A percentile compares a stretch with the other conserved stretches of the same genome.
These are phyloP conservation scores for Eidolon dupreanum DNA, from an alignment of 2,797 vertebrate genomes.

Conservation along the genomic window DNA sequence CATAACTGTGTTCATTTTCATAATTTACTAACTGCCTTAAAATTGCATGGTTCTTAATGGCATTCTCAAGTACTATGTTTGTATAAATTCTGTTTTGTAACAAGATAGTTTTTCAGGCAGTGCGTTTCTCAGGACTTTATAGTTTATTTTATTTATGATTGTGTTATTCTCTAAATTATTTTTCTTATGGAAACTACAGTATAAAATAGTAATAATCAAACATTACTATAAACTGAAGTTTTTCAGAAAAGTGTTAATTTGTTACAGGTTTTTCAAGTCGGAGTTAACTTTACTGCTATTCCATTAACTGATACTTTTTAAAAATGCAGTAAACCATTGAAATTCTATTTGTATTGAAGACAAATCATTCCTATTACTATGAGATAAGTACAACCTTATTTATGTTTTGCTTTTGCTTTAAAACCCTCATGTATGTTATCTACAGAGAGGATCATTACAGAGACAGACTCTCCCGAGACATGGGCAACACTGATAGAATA, in stretches of 20 bases:
- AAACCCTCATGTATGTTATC: constrained; percentile 78
- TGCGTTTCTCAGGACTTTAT: constrained; percentile 73
- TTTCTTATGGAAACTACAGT: constrained; percentile 56
- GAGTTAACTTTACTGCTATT: constrained; percentile 55
- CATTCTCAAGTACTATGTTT: constrained; percentile 48
- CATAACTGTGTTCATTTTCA: constrained; percentile 51
- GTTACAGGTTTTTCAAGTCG: constrained; percentile 50
- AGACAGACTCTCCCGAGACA: constrained; percentile 77
- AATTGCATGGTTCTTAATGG: constrained; percentile 71
- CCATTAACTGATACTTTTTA: not conserved
- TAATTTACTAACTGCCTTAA: constrained; percentile 68
- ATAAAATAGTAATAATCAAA: constrained; percentile 54
- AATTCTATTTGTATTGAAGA: constrained; percentile 67
- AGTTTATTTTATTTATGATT: constrained; percentile 43
- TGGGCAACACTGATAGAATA: constrained; percentile 78
- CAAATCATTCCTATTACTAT: constrained; percentile 67
- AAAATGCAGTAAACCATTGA: constrained; percentile 45
- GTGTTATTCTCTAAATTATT: constrained; percentile 64
- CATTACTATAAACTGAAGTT: constrained; percentile 32
- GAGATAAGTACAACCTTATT: constrained; percentile 64
- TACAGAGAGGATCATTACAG: constrained; percentile 80
- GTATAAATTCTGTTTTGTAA: constrained; percentile 63
- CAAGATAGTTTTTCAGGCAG: constrained; percentile 73
- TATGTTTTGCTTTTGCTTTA: constrained; percentile 75
- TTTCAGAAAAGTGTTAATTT: constrained; percentile 58